Percentiles rank a stretch among this genome's conserved stretches.
phyloP scores from a whole-genome alignment of 2,888 invertebrate genomes.

The Papilio protenor region DNA sequence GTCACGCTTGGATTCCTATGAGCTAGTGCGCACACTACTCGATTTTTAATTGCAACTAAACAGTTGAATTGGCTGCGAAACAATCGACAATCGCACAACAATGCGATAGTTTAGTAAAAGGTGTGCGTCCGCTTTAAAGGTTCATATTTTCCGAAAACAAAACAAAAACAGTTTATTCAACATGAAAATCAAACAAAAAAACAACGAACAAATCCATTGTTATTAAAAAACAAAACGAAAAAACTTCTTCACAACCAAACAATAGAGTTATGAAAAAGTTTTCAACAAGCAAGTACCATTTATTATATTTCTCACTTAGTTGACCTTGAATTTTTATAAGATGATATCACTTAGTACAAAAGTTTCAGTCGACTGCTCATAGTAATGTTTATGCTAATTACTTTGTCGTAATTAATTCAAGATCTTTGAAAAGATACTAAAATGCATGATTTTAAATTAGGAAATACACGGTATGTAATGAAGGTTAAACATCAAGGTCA shows the following conservation, averaged over 20 bases:
- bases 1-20: too few species aligned
- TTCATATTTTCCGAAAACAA: background rate
- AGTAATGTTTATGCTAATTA: constrained; percentile 15
- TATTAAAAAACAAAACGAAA: constrained; percentile 18
- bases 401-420: constrained; percentile 37
- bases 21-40: too few species aligned
- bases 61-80: too few species aligned
- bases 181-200: background rate
- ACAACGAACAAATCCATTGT: background rate
- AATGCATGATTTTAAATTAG: constrained; percentile 21
- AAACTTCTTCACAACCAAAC: background rate
- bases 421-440: constrained; percentile 34
- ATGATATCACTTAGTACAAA: constrained; percentile 19
- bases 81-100: too few species aligned
- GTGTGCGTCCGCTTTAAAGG: background rate
- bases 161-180: constrained; percentile 3
- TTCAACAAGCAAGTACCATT: constrained; percentile 15
- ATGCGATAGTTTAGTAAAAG: background rate
- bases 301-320: constrained; percentile 20
- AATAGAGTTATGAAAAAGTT: constrained; percentile 9
- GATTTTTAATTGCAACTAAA: too few species aligned
- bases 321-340: constrained; percentile 36
- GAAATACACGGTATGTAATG: constrained; percentile 13
- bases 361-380: constrained; percentile 34
- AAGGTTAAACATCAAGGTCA: constrained; percentile 23